Percentiles rank a stretch among this genome's conserved stretches.
phyloP scores from a whole-genome alignment of 2,888 invertebrate genomes.

The Andrena hattorfiana region DNA sequence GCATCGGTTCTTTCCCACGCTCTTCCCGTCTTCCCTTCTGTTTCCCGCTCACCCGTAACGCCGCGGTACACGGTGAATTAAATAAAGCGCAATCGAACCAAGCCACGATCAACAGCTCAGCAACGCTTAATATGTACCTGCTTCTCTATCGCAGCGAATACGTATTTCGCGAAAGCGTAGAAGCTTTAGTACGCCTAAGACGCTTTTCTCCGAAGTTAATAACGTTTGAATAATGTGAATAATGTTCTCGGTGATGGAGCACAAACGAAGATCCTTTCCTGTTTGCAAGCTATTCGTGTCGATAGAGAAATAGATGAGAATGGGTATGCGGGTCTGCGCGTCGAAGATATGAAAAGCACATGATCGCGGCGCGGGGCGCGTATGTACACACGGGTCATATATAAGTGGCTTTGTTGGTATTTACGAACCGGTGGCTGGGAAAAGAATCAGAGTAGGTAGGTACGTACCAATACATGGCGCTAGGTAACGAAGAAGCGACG shows the following conservation, averaged over 20 bases:
- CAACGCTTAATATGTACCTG: not conserved
- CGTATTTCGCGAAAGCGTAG: not conserved
- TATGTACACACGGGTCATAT: not conserved
- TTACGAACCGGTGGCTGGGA: not conserved
- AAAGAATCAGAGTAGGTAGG: not conserved
- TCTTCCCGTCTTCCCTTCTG: not conserved
- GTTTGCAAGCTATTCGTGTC: slow-evolving; percentile 5
- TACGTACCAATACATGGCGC: too few species aligned
- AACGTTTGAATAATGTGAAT: not conserved
- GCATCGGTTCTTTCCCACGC: not conserved
- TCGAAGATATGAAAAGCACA: slow-evolving; percentile 45
- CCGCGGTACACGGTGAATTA: not conserved
- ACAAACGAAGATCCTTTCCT: not conserved
- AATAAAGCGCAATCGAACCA: not conserved
- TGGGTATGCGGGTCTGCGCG: slow-evolving; percentile 22
- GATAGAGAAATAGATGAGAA: slow-evolving; percentile 6
- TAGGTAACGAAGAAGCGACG: not conserved
- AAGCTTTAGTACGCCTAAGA: not conserved
- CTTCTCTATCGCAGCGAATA: not conserved
- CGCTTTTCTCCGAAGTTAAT: not conserved
- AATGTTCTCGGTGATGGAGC: not conserved
- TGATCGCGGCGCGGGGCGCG: slow-evolving; percentile 8
- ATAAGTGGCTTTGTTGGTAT: slow-evolving; percentile 16
- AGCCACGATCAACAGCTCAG: not conserved
- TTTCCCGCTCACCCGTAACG: too few species aligned